phyloP scores from a whole-genome alignment of 2,888 invertebrate genomes.

The Apotomis turbidana region DNA sequence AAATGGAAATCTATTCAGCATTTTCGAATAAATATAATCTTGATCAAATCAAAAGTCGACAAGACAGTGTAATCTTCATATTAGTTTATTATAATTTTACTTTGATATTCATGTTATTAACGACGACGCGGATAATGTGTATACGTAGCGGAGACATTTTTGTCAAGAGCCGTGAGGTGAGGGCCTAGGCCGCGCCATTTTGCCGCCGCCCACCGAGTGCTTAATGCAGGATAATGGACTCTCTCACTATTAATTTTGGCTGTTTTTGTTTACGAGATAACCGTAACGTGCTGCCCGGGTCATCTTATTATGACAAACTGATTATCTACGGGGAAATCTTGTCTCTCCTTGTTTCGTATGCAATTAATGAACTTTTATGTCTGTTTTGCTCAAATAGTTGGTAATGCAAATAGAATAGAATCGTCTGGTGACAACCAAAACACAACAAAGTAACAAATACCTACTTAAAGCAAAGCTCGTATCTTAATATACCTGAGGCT shows the following conservation, averaged over 20 bases:
- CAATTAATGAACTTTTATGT: neutral
- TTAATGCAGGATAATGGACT: conserved; percentile 78
- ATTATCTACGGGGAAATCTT: conserved; percentile 11
- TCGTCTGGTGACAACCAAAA: no score
- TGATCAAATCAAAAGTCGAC: no score
- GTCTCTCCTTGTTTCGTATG: conserved; percentile 9
- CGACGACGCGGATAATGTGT: conserved; percentile 39
- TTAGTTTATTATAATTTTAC: conserved; percentile 8
- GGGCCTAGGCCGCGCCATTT: conserved; percentile 68
- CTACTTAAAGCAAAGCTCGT: no score
- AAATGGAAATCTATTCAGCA: no score
- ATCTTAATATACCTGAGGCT: no score
- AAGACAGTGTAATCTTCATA: neutral
- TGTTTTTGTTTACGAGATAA: conserved; percentile 66
- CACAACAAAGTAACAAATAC: no score
- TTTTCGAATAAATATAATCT: no score
- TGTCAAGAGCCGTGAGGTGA: conserved; percentile 68
- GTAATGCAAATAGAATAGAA: no score
- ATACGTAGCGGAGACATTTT: conserved; percentile 62
- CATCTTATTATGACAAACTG: conserved; percentile 32
- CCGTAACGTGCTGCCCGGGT: conserved; percentile 57
- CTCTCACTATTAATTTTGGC: conserved; percentile 74
- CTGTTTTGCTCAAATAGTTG: neutral
- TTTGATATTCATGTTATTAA: conserved; percentile 35
- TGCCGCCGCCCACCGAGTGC: conserved; percentile 69